Conservation (phyloP, 1,140 invertebrate species). For the Stegodyphus mimosarum region DNA sequence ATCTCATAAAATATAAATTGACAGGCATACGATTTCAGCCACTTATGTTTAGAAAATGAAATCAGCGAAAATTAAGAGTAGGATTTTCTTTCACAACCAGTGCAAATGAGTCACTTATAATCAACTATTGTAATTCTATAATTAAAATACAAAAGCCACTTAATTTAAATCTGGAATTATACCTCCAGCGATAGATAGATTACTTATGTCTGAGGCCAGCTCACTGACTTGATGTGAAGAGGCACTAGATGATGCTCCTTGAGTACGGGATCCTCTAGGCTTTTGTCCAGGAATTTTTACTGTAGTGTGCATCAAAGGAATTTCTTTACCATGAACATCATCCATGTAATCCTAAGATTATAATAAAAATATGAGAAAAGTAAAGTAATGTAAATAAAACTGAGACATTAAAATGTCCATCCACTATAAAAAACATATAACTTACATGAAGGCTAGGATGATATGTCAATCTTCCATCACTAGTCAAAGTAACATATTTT, state of each 20-base stretch:
- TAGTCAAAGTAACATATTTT: constrained; percentile 96
- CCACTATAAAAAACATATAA: constrained; percentile 62
- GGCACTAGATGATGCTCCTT: constrained; percentile 56
- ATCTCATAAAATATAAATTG: too few relatives aligned
- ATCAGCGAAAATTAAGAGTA: too few relatives aligned
- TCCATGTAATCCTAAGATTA: constrained; percentile 93
- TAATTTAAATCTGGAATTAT: not conserved
- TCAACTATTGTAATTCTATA: too few relatives aligned
- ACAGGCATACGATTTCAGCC: too few relatives aligned
- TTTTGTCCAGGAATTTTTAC: constrained; percentile 97
- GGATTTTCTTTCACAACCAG: too few relatives aligned
- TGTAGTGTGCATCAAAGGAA: constrained; percentile 93
- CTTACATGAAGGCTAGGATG: constrained; percentile 93
- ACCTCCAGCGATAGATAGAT: constrained; percentile 61
- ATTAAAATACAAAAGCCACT: too few relatives aligned
- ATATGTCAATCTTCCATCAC: constrained; percentile 94
- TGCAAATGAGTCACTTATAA: too few relatives aligned
- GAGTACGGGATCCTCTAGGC: constrained; percentile 87
- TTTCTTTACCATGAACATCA: constrained; percentile 96
- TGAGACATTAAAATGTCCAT: not conserved
- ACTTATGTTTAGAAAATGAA: too few relatives aligned
- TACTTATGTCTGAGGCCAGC: constrained; percentile 61
- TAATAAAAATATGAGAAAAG: not conserved
- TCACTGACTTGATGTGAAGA: constrained; percentile 62
- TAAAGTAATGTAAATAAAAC: not conserved